Base-by-base conservation (phyloP, 2,888 invertebrate species). In the Eucera pruinosa region DNA sequence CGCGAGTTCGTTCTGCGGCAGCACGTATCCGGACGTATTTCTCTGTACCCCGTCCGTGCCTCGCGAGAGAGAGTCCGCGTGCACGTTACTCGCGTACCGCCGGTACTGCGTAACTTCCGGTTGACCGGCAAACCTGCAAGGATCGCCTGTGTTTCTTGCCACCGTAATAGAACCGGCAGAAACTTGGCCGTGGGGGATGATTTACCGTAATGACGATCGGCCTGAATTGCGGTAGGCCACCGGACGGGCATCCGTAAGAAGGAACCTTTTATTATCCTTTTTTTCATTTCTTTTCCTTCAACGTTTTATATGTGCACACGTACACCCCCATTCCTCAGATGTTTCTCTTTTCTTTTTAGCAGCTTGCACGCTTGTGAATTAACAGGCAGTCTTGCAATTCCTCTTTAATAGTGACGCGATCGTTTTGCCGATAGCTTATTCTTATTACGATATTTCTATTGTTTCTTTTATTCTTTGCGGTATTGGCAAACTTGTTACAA, bases 1-100 rank as follows among this genome's bases (percentile, higher is more conserved):
- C 88, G 85, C 80, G 83, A 83, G 77, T 82, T 82, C 83, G 80
- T 86, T 82, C 84, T 81, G 77, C 84, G 86, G 78, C 81, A 80
- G 80, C 85, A 83, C 84, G 80, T 80, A 85, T 81, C 86, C 86
- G 86, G 68, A 72, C 79, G 77, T 77, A 72, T 85, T 77, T 77
- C 68, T 80, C 80, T 55, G 47, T 72, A 48, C 23, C 48, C 33
- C 62, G 36, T 25, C 23, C 55, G 71, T 55, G 73, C 33, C 52
- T 72, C 85, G 60, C 48, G 73, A 52, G 71, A 47, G 25, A 45
- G 69, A 50, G 18, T 27, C 58, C 70, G 58, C 60, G 72, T 58
- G 23, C 62, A 67, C 66, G 58, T 43, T 45, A 30, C 52, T 72
- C 48, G 27, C 55, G 71, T 33, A 74, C 36, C 80, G 60, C 27